A percentile compares a stretch with the other conserved stretches of the same genome.
Evolutionary conservation across 2,113 vertebrate genomes (phyloP).

Genomic region (Amazona guildingii): DNA sequence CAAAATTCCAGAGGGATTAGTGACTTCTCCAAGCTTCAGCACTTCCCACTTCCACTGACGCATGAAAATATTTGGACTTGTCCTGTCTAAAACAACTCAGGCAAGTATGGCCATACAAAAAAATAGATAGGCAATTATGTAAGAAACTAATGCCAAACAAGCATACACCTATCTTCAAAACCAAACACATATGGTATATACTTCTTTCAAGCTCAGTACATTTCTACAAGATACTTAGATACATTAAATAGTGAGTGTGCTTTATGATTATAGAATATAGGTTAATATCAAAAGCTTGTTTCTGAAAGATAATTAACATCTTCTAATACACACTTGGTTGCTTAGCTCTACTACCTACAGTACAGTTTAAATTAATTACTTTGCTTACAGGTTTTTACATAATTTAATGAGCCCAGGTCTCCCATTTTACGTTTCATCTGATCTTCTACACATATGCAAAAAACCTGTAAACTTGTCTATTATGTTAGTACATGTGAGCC

Average conservation of each 20-base stretch:
- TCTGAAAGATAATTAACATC: neutral
- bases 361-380: neutral
- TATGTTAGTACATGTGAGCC: neutral
- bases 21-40: neutral
- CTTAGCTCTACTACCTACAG: neutral
- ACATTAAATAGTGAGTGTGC: neutral
- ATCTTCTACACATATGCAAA: neutral
- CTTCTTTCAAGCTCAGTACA: neutral
- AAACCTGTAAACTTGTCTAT: neutral
- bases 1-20: neutral
- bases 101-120: neutral
- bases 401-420: neutral
- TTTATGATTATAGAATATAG: neutral
- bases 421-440: neutral
- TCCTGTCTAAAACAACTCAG: neutral
- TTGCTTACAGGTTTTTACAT: neutral
- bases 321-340: neutral
- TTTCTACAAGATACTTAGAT: neutral
- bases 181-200: rapidly evolving
- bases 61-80: neutral
- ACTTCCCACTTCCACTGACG: neutral
- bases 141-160: neutral
- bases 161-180: neutral
- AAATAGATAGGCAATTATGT: neutral
- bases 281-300: neutral